A percentile compares a stretch with the other conserved stretches of the same genome.
Evolutionary conservation across 2,797 vertebrate genomes (phyloP).

Genomic region (Morus bassanus): DNA sequence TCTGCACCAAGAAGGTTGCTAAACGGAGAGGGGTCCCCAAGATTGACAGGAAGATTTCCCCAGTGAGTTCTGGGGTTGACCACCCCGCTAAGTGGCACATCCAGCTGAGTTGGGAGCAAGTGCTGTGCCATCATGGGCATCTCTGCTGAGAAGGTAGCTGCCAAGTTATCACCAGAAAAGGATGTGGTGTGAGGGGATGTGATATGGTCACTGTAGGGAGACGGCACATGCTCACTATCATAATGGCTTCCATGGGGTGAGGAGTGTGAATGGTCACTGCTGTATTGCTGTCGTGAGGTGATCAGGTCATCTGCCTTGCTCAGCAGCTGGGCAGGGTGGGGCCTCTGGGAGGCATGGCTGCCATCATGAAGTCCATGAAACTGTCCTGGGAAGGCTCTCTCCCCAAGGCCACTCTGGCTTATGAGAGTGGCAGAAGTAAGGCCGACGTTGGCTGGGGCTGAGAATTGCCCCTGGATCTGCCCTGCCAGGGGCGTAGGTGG

Average conservation of each 20-base stretch:
- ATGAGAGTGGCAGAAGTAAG: constrained; percentile 86
- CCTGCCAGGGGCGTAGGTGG: constrained; percentile 85
- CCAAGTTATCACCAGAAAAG: constrained; percentile 79
- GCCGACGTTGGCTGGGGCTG: constrained; percentile 81
- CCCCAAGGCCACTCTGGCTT: constrained; percentile 85
- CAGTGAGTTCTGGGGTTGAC: constrained; percentile 91
- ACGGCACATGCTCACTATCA: constrained; percentile 93
- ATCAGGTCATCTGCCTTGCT: constrained; percentile 88
- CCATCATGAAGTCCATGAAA: constrained; percentile 83
- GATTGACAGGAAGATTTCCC: constrained; percentile 89
- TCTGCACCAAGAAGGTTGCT: constrained; percentile 92
- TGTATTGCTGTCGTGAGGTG: constrained; percentile 86
- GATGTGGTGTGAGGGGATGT: constrained; percentile 88
- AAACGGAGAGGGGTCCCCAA: constrained; percentile 90
- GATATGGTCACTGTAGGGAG: constrained; percentile 96
- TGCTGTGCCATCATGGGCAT: constrained; percentile 87
- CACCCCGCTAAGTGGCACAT: constrained; percentile 90
- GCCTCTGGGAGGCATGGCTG: constrained; percentile 85
- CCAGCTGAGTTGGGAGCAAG: constrained; percentile 83
- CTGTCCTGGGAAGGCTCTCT: constrained; percentile 89
- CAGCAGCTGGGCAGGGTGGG: constrained; percentile 85
- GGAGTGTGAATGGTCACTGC: constrained; percentile 84
- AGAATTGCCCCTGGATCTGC: constrained; percentile 82
- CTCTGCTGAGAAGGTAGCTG: constrained; percentile 89
- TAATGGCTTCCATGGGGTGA: constrained; percentile 95